Percentiles rank a stretch among this genome's conserved stretches.
Conservation (phyloP, 1,140 invertebrate species). For the Brachionus paranguensis region DNA sequence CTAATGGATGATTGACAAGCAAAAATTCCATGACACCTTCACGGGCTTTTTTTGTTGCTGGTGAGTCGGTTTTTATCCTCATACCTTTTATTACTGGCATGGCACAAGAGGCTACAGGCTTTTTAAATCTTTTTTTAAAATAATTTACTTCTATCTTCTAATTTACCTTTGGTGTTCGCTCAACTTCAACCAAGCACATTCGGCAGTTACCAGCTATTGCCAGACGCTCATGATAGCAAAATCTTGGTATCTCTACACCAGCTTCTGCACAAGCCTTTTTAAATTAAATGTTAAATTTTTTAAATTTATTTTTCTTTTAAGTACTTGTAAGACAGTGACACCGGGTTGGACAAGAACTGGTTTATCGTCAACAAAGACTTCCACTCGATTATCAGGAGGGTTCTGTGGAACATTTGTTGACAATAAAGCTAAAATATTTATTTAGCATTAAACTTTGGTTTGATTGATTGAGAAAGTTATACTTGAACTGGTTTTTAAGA, state of each 20-base stretch:
- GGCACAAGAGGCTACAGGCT: conserved; percentile 97
- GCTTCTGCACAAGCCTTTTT: conserved; percentile 80
- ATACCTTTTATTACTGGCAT: conserved; percentile 99
- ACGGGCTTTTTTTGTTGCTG: conserved; percentile 80
- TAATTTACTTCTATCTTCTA: conserved; percentile 38
- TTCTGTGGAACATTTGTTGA: background rate
- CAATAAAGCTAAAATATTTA: background rate
- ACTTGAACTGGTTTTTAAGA: background rate
- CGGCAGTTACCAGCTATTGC: conserved; percentile 91
- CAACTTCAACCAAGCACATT: conserved; percentile 99
- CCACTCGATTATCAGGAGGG: conserved; percentile 59
- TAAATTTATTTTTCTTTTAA: background rate
- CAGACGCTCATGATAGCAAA: conserved; percentile 97
- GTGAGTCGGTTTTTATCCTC: conserved; percentile 94
- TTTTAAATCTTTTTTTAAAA: conserved; percentile 53
- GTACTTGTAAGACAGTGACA: conserved; percentile 90
- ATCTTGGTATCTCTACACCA: conserved; percentile 94
- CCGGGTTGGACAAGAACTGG: conserved; percentile 86
- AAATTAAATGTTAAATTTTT: conserved; percentile 43
- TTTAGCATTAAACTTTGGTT: background rate
- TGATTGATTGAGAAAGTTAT: background rate
- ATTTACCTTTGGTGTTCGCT: conserved; percentile 76
- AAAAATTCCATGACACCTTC: conserved; percentile 98
- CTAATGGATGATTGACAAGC: conserved; percentile 92
- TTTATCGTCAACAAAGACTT: conserved; percentile 96